phyloP scores from a whole-genome alignment of 2,888 invertebrate genomes.

The Suillia variegata region DNA sequence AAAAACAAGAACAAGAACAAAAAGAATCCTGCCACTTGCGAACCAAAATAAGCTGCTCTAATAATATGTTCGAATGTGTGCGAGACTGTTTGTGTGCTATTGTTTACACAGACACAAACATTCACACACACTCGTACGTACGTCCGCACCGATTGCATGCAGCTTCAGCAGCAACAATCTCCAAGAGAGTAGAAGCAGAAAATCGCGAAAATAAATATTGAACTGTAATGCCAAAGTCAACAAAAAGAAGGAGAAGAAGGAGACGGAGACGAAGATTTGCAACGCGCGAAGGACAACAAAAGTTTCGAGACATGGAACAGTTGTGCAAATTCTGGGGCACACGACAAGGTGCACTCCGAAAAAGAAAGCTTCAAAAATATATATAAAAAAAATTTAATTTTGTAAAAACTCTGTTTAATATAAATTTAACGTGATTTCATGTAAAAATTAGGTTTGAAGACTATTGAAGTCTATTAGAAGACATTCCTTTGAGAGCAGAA shows the following conservation, averaged over 20 bases:
- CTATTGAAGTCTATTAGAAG: too few species aligned
- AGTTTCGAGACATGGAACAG: background rate
- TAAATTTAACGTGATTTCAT: too few species aligned
- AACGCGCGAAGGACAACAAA: background rate
- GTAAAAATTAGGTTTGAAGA: too few species aligned
- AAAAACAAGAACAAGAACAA: conserved; percentile 31
- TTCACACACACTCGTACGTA: background rate
- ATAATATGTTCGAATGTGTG: conserved; percentile 26
- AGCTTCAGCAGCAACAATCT: background rate
- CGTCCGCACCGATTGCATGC: background rate
- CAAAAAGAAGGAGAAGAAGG: conserved; percentile 26
- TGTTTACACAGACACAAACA: conserved; percentile 34
- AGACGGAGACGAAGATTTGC: background rate
- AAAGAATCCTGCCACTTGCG: conserved; percentile 16
- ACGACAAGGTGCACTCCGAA: too few species aligned
- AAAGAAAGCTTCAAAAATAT: too few species aligned
- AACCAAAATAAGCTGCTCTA: conserved; percentile 40
- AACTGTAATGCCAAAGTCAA: conserved; percentile 55
- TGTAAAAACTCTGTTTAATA: too few species aligned
- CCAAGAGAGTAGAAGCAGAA: conserved; percentile 24
- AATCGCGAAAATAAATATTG: conserved; percentile 58
- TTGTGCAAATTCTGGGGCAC: background rate
- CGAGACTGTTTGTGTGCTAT: conserved; percentile 50
- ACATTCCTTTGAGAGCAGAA: too few species aligned
- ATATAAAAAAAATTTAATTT: too few species aligned